Evolutionary conservation across 92 coral and sea anemone species (phyloP), one percentile per base, ranked within the genome.

Genomic region (Phenganax stokvisi): DNA sequence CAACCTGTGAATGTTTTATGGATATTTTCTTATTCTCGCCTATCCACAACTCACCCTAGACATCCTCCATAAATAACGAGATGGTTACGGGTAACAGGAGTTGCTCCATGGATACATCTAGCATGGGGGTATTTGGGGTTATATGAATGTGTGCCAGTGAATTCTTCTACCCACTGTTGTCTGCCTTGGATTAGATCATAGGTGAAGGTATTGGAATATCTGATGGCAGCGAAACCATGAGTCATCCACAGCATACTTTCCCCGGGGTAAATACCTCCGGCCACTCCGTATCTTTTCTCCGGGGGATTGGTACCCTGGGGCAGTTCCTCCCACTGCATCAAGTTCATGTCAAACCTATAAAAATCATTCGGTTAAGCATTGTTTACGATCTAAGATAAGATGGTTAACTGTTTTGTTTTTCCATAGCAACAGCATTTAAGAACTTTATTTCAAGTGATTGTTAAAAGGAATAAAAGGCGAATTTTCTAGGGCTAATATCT

Each of bases 61-160:
- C 98, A 94, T 31, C 98, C 98, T 11, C 98, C 98, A 84, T 84
- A 94, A 86, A 94, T 81, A 8, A 94, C 88, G 3, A 94, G 58
- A 74, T 94, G 94, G 81, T 94, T 90, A 5, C 86, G 91, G 13
- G 81, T 90, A 25, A 89, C 83, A 93, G 92, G 85, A 37, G 91
- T 86, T 51, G 92, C 82, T n/a, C 90, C 87, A 72, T 92, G 97
- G 9, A 94, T 84, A 67, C 98, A 94, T 3, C 98, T 83, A 8
- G 97, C 75, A 54, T 94, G 98, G 12, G 98, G 98, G 28, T 77
- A 89, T 9, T 86, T 85, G 8, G 98, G 98, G 55, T 94, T 88
- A 75, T 94, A 94, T 69, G 91, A 92, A 76, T 89, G 92, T 6
- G 98, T 85, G n/a, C 98, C 98, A 25, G 81, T 71, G 77, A 94